These are phyloP conservation scores for Chloromyia formosa DNA, from an alignment of 2,888 invertebrate species.

Conservation along the genomic window DNA sequence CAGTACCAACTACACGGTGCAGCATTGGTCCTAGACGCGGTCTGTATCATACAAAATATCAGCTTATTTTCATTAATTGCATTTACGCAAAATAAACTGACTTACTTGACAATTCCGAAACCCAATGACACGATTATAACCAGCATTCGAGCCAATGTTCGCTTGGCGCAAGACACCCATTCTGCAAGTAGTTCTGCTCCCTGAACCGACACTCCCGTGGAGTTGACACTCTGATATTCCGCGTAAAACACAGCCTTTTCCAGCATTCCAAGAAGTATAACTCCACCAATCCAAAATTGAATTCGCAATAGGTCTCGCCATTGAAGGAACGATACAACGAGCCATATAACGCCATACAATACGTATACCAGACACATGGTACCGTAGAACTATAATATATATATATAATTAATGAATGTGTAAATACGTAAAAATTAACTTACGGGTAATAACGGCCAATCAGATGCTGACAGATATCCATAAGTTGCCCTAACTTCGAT, in stretches of 20 bases:
- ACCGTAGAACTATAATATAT: conserved; percentile 77
- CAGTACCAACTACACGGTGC: conserved; percentile 87
- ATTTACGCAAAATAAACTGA: conserved; percentile 57
- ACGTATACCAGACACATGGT: conserved; percentile 90
- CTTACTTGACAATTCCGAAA: conserved; percentile 94
- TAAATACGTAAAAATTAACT: conserved; percentile 55
- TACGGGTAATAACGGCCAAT: conserved; percentile 87
- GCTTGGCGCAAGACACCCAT: conserved; percentile 89
- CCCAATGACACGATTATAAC: conserved; percentile 95
- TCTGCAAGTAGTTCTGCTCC: conserved; percentile 87
- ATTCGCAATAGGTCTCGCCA: conserved; percentile 91
- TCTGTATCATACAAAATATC: conserved; percentile 61
- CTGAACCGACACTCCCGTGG: conserved; percentile 71
- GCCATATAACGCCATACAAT: conserved; percentile 83
- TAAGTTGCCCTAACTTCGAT: conserved; percentile 79
- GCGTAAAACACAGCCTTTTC: conserved; percentile 91
- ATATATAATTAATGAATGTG: not conserved
- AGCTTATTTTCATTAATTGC: not conserved
- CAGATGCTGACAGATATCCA: conserved; percentile 87
- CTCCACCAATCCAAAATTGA: conserved; percentile 96
- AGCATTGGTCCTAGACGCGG: conserved; percentile 89
- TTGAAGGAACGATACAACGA: conserved; percentile 81
- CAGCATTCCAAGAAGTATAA: conserved; percentile 85
- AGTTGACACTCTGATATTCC: conserved; percentile 82
- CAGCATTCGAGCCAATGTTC: conserved; percentile 90